Evolutionary conservation across 1,140 invertebrate genomes (phyloP).

Genomic region (Meloidogyne floridensis): DNA sequence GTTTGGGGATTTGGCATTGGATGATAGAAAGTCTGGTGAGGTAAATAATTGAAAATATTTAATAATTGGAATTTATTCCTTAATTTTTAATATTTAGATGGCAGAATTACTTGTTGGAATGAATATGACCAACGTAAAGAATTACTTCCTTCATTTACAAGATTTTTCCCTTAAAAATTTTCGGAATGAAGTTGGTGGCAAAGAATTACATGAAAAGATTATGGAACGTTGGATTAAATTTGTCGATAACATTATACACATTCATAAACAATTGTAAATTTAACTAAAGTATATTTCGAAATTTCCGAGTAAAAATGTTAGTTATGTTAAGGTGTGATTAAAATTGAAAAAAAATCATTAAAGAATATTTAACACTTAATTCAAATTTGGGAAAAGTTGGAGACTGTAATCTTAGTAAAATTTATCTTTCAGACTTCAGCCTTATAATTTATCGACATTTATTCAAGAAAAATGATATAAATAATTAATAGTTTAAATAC

Average conservation of each 20-base stretch:
- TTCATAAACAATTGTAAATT: neutral
- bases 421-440: too few species aligned
- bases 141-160: neutral
- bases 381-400: too few species aligned
- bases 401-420: too few species aligned
- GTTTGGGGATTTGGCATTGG: neutral
- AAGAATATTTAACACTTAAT: too few species aligned
- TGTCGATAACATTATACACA: neutral
- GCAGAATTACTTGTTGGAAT: neutral
- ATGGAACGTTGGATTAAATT: conserved; percentile 2
- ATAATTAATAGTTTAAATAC: too few species aligned
- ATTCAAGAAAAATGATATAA: too few species aligned
- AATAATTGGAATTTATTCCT: neutral
- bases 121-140: neutral
- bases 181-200: neutral
- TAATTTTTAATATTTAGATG: neutral
- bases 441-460: too few species aligned
- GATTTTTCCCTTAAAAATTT: neutral
- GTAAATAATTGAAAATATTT: neutral
- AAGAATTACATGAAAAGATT: conserved; percentile 5
- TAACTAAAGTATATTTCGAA: neutral
- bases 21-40: neutral
- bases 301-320: too few species aligned
- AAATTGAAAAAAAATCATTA: too few species aligned
- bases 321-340: too few species aligned